Evolutionary conservation across 2,113 vertebrate species (phyloP), one percentile per base, ranked within the genome.

Genomic region (Macquaria ambigua): DNA sequence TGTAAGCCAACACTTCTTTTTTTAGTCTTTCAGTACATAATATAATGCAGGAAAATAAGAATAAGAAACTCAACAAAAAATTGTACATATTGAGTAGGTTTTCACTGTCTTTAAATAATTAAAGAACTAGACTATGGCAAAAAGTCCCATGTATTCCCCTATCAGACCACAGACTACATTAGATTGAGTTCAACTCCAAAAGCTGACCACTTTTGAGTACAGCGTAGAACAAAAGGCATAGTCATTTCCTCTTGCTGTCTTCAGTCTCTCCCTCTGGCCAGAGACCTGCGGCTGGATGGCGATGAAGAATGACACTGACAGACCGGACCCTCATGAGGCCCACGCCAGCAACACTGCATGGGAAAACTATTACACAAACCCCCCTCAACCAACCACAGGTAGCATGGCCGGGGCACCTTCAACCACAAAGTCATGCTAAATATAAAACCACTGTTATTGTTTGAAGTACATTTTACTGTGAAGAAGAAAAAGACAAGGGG

Each of bases 281-380:
- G 71, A 90, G 85, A 90, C 80, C 82, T 91, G 91, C 11, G 91
- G 93, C 89, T 92, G 84, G 77, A 74, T 83, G 83, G 77, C 69
- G 64, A 73, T 81, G 78, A 89, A 88, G 87, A 91, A 89, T 84
- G 81, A 90, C 74, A 90, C 69, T 79, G 88, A 93, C 84, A 92
- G 86, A 81, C 79, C 82, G 66, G 84, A 85, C 81, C 84, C 77
- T 90, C 61, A 59, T 75, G 83, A 87, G 80, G 56, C 85, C 77
- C 79, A 66, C 50, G 72, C 86, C 87, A 85, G 81, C 79, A 93
- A 77, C 63, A 25, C 77, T 83, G 71, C 89, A 85, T 93, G 93
- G 89, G 92, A 95, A 94, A 93, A 88, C 83, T 89, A 84, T 94
- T 94, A 92, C 92, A 86, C 89, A 93, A 93, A 55, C 79, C 81